These are phyloP conservation scores for Myrmecophaga tridactyla DNA, from an alignment of 2,113 vertebrate genomes.

Conservation along the genomic window DNA sequence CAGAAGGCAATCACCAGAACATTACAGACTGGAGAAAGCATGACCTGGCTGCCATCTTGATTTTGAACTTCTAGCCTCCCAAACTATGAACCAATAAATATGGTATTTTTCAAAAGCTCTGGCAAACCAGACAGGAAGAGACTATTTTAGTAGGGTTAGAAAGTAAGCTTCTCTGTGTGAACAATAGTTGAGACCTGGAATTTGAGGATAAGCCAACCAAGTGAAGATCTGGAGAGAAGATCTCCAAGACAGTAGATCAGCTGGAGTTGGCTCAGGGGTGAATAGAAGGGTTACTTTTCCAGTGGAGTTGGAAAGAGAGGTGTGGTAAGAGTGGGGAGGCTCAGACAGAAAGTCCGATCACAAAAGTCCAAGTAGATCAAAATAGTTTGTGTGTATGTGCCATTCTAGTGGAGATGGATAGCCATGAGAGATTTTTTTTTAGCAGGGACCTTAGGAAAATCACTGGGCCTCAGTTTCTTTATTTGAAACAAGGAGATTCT, in stretches of 20 bases:
- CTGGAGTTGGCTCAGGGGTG: fast-evolving
- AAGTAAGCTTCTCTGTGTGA: not conserved
- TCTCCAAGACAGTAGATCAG: not conserved
- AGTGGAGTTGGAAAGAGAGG: not conserved
- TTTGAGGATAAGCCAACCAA: not conserved
- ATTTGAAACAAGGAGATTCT: not conserved
- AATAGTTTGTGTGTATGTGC: not conserved
- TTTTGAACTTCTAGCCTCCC: too few species aligned
- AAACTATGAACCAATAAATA: too few species aligned
- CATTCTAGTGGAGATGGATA: not conserved
- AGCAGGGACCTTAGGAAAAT: not conserved
- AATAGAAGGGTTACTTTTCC: not conserved
- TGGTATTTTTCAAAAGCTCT: too few species aligned
- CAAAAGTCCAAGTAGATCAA: not conserved
- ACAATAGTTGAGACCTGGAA: not conserved
- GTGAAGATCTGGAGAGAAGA: not conserved
- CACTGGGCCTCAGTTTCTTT: not conserved
- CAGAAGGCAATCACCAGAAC: too few species aligned
- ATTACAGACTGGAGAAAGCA: too few species aligned
- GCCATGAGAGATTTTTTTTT: not conserved
- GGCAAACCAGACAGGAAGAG: too few species aligned
- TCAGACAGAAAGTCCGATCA: too few species aligned
- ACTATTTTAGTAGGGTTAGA: too few species aligned
- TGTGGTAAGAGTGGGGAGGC: fast-evolving
- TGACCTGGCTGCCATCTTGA: too few species aligned